These are phyloP conservation scores for Hydrozoanthus gracilis DNA, from an alignment of 92 coral and sea anemone species.

Conservation along the genomic window DNA sequence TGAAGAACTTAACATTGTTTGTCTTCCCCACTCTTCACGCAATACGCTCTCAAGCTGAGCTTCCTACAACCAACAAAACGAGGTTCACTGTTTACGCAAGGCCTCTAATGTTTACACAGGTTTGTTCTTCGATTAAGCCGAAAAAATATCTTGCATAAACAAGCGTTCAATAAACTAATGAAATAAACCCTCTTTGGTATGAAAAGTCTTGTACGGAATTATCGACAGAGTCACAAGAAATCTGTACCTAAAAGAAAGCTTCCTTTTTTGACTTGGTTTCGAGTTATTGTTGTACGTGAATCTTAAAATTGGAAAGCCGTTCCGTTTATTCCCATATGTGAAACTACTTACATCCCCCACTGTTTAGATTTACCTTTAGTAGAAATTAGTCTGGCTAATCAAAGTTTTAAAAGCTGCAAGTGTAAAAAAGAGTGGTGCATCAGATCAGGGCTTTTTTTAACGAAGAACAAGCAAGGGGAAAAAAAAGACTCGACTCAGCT, in stretches of 20 bases:
- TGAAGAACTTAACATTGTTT: slow-evolving; percentile 40
- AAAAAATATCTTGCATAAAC: slow-evolving; percentile 36
- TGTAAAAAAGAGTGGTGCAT: not conserved
- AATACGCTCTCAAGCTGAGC: slow-evolving; percentile 35
- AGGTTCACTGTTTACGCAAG: slow-evolving; percentile 18
- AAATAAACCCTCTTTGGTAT: not conserved
- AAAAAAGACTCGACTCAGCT: not conserved
- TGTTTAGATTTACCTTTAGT: slow-evolving; percentile 14
- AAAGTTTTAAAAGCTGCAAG: not conserved
- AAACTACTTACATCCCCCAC: slow-evolving; percentile 14
- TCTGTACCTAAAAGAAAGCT: not conserved
- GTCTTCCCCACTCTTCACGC: slow-evolving; percentile 20
- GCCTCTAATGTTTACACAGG: slow-evolving; percentile 32
- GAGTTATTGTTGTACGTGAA: not conserved
- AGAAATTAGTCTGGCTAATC: slow-evolving; percentile 30
- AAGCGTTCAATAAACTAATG: slow-evolving; percentile 20
- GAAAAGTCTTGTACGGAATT: not conserved
- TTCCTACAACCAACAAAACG: not conserved
- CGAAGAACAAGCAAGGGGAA: not conserved
- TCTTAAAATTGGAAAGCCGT: not conserved
- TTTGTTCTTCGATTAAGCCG: slow-evolving; percentile 10
- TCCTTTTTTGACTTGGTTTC: slow-evolving; percentile 9
- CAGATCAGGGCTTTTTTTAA: not conserved
- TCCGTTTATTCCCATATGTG: not conserved
- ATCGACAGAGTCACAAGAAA: not conserved